A percentile compares a stretch with the other conserved stretches of the same genome.
phyloP scores from a whole-genome alignment of 2,113 vertebrate species.

The Tachuris rubrigastra region DNA sequence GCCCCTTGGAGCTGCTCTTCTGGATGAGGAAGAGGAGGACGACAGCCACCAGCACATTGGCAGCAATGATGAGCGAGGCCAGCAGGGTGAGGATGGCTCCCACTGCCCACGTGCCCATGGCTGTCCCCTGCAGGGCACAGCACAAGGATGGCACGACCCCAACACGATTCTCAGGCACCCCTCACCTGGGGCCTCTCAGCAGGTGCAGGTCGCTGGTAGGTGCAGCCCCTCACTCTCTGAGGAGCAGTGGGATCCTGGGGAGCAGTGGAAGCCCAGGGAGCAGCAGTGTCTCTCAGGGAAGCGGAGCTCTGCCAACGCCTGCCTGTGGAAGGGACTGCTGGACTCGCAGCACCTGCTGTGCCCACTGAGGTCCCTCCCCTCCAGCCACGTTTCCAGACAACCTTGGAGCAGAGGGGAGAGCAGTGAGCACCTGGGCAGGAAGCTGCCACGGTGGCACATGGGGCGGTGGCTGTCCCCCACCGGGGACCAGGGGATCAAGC shows the following conservation, averaged over 20 bases:
- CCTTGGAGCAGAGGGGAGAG: slow-evolving; percentile 41
- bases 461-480: background rate
- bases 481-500: background rate
- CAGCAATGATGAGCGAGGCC: slow-evolving; percentile 82
- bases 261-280: background rate
- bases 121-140: background rate
- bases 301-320: background rate
- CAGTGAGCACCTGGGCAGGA: background rate
- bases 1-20: slow-evolving; percentile 77
- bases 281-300: background rate
- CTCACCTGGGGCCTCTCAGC: background rate
- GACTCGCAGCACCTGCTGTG: background rate
- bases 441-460: background rate
- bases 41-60: slow-evolving; percentile 77
- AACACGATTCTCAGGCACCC: background rate
- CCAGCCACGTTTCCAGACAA: slow-evolving; percentile 75
- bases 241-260: background rate
- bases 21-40: slow-evolving; percentile 78
- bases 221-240: background rate
- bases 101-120: slow-evolving; percentile 25
- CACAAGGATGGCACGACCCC: fast-evolving
- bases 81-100: slow-evolving; percentile 77
- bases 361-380: slow-evolving; percentile 58
- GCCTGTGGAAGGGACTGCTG: background rate
- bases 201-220: background rate